Evolutionary conservation across 2,888 invertebrate species (phyloP).

Genomic region (Leptarthrus brevirostris): DNA sequence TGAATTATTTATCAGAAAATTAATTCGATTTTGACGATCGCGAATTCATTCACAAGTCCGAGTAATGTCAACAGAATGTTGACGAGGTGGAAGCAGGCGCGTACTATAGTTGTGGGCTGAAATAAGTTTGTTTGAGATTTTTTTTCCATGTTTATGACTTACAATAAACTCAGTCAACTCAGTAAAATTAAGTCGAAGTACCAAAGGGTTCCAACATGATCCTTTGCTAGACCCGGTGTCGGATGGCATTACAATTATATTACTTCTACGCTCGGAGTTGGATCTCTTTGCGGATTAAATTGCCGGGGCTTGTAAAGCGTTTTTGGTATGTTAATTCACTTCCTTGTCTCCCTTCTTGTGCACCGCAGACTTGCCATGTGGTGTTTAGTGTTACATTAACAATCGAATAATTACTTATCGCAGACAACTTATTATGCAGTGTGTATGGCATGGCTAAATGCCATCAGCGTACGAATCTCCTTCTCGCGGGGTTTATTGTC

Average conservation of each 20-base stretch:
- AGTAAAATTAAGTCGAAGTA: not conserved
- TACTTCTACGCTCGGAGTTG: not conserved
- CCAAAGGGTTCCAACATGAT: conserved; percentile 3
- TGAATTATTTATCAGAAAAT: conserved; percentile 46
- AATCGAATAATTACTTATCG: conserved; percentile 46
- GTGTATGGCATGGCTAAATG: conserved; percentile 44
- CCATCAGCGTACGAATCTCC: conserved; percentile 39
- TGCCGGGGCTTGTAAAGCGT: conserved; percentile 14
- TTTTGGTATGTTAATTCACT: conserved; percentile 46
- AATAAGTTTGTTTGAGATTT: not conserved
- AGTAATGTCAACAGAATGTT: not conserved
- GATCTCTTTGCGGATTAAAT: not conserved
- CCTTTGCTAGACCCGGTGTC: conserved; percentile 32
- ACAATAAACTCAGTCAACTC: not conserved
- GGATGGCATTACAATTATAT: conserved; percentile 43
- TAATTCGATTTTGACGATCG: conserved; percentile 41
- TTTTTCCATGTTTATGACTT: conserved; percentile 2
- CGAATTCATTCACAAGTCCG: conserved; percentile 45
- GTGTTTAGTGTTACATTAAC: conserved; percentile 47
- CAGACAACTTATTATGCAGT: conserved; percentile 47
- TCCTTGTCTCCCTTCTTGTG: conserved; percentile 10
- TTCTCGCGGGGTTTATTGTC: conserved; percentile 32
- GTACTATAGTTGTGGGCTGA: not conserved
- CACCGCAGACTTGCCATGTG: not conserved
- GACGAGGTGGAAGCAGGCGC: not conserved